Base-by-base conservation (phyloP, 1,140 invertebrate genomes). In the Cydia amplana region DNA sequence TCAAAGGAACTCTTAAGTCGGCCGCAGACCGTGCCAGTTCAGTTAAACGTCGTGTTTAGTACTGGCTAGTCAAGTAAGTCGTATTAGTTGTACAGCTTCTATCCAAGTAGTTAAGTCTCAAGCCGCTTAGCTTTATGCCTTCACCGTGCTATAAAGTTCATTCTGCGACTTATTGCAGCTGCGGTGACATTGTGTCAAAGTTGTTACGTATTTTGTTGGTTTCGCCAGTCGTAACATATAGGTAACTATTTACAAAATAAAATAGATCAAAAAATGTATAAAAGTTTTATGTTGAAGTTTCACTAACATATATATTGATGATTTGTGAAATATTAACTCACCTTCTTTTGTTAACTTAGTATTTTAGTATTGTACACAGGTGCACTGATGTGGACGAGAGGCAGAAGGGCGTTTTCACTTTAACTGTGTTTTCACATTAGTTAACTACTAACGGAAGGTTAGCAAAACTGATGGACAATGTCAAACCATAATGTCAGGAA, bases 21-120 rank as follows among this genome's bases (percentile, higher is more conserved):
- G 63, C 25, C 23, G 12, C 63, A 64, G 63, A 64, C 63, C 18
- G 23, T 10, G 63, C 63, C 3, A 64, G 63, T 28, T 25, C 18
- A 14, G 25, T 64, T 25, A 14, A 64, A 25, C 25, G 23, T 18
- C 20, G 63, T 64, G 63, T 28, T 64, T 64, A 64, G 63, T 64
- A 64, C 63, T 64, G 20, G 63, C 4, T 20, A 23, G 4, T 25
- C 25, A 23, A 64, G 20, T 64, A 64, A 64, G 63, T 64, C 10
- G 20, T 64, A 25, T 25, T 64, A 64, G 25, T 64, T 23, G 63
- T 64, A 25, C 9, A 64, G 63, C 63, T 64, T 64, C 63, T 64
- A 25, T 25, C 63, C 55, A 63, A 23, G 25, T 25, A 64, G 63
- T 64, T 64, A 23, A 64, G 20, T 64, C 7, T 14, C 25, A 64